Conservation (phyloP, 30 jellyfish, hydroid and myxozoan species). For the Turritopsis rubra region DNA sequence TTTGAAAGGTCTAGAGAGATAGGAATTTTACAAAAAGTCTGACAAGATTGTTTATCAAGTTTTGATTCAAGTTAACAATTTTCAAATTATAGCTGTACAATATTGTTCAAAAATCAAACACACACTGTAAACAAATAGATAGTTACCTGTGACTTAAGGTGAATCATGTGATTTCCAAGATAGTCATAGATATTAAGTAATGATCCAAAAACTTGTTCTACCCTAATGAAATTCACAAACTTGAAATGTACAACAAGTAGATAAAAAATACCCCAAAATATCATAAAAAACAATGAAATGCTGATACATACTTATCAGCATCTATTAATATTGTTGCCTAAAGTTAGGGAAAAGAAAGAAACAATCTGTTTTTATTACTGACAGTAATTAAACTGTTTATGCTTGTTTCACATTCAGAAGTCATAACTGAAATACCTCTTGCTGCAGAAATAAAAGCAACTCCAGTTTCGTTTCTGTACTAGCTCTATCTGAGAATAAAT, state of each 20-base stretch:
- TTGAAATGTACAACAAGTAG: no score
- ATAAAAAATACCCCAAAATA: no score
- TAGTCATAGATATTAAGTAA: background rate
- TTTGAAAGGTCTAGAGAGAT: no score
- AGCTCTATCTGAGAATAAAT: background rate
- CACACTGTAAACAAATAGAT: background rate
- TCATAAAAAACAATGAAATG: no score
- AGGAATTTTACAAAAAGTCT: no score
- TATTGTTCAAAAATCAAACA: no score
- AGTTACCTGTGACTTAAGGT: background rate
- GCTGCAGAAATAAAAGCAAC: background rate
- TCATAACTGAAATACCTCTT: background rate
- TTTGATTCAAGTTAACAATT: no score
- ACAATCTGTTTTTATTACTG: no score
- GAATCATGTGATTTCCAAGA: constrained; percentile 2
- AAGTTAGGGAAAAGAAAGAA: background rate
- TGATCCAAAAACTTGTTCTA: constrained; percentile 14
- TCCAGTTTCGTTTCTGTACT: background rate
- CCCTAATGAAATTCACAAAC: background rate
- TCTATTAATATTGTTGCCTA: background rate
- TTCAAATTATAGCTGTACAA: no score
- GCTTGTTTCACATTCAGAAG: background rate
- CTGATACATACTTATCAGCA: background rate
- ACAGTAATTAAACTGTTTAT: background rate
- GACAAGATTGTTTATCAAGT: no score